Evolutionary conservation across 2,797 vertebrate species (phyloP).

Genomic region (Trematomus bernacchii): DNA sequence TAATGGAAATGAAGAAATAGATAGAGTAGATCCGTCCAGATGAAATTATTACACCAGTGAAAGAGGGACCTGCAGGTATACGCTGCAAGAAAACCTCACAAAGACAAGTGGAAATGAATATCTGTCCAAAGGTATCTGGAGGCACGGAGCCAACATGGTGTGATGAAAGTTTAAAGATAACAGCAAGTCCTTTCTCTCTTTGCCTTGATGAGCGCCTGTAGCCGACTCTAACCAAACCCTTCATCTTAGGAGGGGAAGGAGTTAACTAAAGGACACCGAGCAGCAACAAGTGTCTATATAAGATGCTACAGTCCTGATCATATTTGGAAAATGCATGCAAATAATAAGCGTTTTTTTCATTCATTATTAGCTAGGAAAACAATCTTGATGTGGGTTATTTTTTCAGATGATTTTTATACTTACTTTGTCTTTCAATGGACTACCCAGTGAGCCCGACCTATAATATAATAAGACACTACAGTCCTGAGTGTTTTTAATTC

Average conservation of each 20-base stretch:
- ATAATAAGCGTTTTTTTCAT: conserved; percentile 15
- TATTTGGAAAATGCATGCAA: conserved; percentile 24
- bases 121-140: conserved; percentile 72
- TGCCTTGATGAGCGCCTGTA: conserved; percentile 75
- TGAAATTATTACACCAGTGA: conserved; percentile 45
- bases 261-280: conserved; percentile 42
- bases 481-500: no score
- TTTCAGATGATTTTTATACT: no score
- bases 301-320: conserved; percentile 21
- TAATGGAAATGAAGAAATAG: conserved; percentile 49
- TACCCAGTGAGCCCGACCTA: no score
- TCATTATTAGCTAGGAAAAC: conserved; percentile 1
- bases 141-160: conserved; percentile 51
- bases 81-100: conserved; percentile 46
- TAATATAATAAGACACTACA: neutral
- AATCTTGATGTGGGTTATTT: no score
- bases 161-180: conserved; percentile 80
- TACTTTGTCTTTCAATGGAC: no score
- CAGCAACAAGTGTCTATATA: conserved; percentile 68
- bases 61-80: conserved; percentile 55
- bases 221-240: conserved; percentile 59
- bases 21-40: conserved; percentile 44
- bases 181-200: conserved; percentile 71
- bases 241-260: conserved; percentile 50
- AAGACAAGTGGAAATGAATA: conserved; percentile 68